phyloP scores from a whole-genome alignment of 2,888 invertebrate genomes.

The Aphidius colemani region DNA sequence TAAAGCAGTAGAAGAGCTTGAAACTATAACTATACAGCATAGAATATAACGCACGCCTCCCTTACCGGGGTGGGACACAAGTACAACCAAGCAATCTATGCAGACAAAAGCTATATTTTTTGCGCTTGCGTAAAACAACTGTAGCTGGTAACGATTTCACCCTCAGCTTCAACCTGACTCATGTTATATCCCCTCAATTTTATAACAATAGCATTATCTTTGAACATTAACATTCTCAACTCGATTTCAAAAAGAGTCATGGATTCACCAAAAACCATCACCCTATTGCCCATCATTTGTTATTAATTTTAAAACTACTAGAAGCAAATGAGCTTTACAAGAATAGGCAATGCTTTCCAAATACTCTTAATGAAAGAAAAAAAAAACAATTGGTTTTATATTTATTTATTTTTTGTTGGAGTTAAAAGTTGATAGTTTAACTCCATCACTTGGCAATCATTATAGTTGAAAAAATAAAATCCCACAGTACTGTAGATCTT shows the following conservation, averaged over 20 bases:
- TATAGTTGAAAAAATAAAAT: slow-evolving; percentile 1
- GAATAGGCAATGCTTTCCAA: background rate
- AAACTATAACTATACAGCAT: slow-evolving; percentile 32
- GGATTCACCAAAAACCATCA: slow-evolving; percentile 6
- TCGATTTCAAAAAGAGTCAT: too few species aligned
- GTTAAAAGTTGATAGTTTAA: slow-evolving; percentile 7
- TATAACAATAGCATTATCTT: slow-evolving; percentile 4
- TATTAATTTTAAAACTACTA: too few species aligned
- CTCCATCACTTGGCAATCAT: slow-evolving; percentile 10
- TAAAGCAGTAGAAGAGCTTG: slow-evolving; percentile 32
- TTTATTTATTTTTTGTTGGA: slow-evolving; percentile 7
- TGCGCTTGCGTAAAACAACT: slow-evolving; percentile 50
- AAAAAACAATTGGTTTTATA: slow-evolving; percentile 16
- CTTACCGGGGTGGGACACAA: slow-evolving; percentile 29
- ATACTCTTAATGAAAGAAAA: slow-evolving; percentile 16
- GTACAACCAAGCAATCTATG: slow-evolving; percentile 28
- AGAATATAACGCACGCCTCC: slow-evolving; percentile 46
- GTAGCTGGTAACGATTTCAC: slow-evolving; percentile 50
- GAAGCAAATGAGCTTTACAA: too few species aligned
- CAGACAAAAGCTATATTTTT: slow-evolving; percentile 50
- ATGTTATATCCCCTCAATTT: slow-evolving; percentile 20
- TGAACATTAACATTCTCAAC: too few species aligned
- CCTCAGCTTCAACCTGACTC: slow-evolving; percentile 34
- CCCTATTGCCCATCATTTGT: too few species aligned
- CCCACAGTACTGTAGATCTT: too few species aligned